A percentile compares a stretch with the other conserved stretches of the same genome.
Conservation (phyloP, 2,888 invertebrate genomes). For the Mythimna impura region DNA sequence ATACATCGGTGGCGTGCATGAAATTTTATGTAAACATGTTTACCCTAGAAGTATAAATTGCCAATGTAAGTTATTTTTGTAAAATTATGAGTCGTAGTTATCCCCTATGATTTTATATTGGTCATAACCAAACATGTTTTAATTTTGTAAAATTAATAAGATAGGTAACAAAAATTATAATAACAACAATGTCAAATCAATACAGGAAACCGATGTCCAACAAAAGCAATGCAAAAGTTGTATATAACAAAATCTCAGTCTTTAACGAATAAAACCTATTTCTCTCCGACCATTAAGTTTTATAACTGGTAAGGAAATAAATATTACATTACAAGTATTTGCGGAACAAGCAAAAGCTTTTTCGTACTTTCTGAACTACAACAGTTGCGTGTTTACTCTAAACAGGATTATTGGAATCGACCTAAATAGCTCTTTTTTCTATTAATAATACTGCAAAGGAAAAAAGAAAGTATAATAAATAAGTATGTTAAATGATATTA, state of each 20-base stretch:
- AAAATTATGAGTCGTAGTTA: too few species aligned
- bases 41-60: not conserved
- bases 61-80: too few species aligned
- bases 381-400: conserved; percentile 4
- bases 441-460: not conserved
- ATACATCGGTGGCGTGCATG: not conserved
- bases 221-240: too few species aligned
- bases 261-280: conserved; percentile 3
- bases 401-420: conserved; percentile 4
- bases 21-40: not conserved
- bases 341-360: conserved; percentile 48
- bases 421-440: conserved; percentile 13
- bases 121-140: too few species aligned
- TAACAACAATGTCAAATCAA: too few species aligned
- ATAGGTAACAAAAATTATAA: too few species aligned
- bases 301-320: conserved; percentile 19
- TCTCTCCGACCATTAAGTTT: not conserved
- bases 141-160: too few species aligned
- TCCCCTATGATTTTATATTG: too few species aligned
- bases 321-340: conserved; percentile 16
- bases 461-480: too few species aligned
- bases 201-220: not conserved
- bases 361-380: conserved; percentile 25
- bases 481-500: too few species aligned
- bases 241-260: not conserved